Evolutionary conservation across 2,797 vertebrate species (phyloP), one percentile per base, ranked within the genome.

Genomic region (Tamandua tetradactyla): DNA sequence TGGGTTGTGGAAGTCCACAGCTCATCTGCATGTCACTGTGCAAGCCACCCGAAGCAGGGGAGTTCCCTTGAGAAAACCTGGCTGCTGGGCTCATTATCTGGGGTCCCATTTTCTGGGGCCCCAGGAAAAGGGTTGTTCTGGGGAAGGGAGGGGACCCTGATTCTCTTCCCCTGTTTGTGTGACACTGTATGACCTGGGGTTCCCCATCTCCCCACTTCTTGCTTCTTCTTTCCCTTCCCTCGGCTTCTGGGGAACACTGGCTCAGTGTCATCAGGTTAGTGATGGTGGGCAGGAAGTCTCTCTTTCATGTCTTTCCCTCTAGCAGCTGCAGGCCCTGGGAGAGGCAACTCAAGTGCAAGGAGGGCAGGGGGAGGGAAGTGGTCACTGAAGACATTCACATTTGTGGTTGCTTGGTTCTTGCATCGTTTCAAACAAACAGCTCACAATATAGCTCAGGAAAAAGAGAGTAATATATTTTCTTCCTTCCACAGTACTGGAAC

Each of bases 401-500:
- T 66, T 93, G 52, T 79, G 62, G 35, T 79, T 61, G 59, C 23
- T 87, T 66, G 80, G 72, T 55, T 91, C 57, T 74, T 84, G 42
- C 22, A 49, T 49, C 86, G 78, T 91, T 90, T 92, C 87, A n/a
- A n/a, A n/a, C n/a, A n/a, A n/a, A n/a, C n/a, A n/a, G n/a, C n/a
- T n/a, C n/a, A n/a, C n/a, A n/a, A n/a, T 6, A 47, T 47, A 47
- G n/a, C 69, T 81, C 5, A 27, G 55, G 84, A 76, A 55, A 87
- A 87, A 82, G 40, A 17, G 44, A 22, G 35, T 42, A 55, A 55
- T 13, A 3, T 5, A 3, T 20, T n/a, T 91, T 59, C 44, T 86
- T 52, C 59, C 86, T n/a, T 55, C 27, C 92, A 42, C 7, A 83
- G 42, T 61, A 49, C 14, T 40, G 35, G 40, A 75, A 64, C 27